Evolutionary conservation across 2,888 invertebrate genomes (phyloP), one percentile per base, ranked within the genome.

Genomic region (Willowsia nigromaculata): DNA sequence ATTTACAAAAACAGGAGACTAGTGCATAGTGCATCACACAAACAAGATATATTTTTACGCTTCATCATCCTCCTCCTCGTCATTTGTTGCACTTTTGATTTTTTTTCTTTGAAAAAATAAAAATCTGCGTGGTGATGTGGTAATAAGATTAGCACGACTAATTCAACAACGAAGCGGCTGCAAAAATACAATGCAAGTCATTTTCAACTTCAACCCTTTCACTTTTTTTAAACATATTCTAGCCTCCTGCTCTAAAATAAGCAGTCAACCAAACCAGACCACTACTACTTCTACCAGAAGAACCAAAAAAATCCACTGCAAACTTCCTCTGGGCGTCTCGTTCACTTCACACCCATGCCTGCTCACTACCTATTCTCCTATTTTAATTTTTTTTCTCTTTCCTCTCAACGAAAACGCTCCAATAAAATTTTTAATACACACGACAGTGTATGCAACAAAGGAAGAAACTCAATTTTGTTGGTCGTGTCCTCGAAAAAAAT

Each of bases 311-410:
- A 47, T 76, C 50, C 25, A 27, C 33, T 78, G 53, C 50, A 53
- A 33, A 76, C 50, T 76, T 76, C 74, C 74, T 76, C 74, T 76
- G 50, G 74, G 74, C 74, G 50, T 76, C 74, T 40, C 13, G 40
- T 68, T 40, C 4, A 4, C 56, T 56, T 56, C 18, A 62, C 59
- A 62, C 59, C 15, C 59, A 25, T 27, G 13, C 56, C 3, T 56
- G 15, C 18, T 13, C 33, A 65, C 2, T 33, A 4, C 13, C 18
- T 59, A 4, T 27, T 59, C 59, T 59, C 7, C 27, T 18, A 33
- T n/a, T 33, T 33, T 65, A 9, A 65, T 2, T n/a, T n/a, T 30
- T 65, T 33, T 68, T 40, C 2, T 43, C 15, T 65, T 9, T 33
- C 2, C 65, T 68, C 33, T n/a, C 33, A 33, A 22, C 2, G 15